Base-by-base conservation (phyloP, 2,113 vertebrate species). In the Odocoileus virginianus region DNA sequence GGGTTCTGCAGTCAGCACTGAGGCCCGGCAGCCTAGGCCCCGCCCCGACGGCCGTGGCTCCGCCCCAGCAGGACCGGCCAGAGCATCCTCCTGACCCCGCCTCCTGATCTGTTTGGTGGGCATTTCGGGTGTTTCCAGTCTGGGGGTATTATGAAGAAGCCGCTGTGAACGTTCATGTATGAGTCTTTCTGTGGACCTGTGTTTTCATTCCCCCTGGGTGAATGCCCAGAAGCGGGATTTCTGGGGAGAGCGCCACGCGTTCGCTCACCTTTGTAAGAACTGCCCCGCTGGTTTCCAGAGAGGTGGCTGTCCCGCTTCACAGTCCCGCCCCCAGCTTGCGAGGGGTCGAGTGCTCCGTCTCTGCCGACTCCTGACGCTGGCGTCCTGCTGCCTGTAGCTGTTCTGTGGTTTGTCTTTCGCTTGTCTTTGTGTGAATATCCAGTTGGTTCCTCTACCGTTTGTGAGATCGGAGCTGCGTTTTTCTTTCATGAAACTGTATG, bases 41-140 rank as follows among this genome's bases (percentile, higher is more conserved):
- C 58, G 1, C 14, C 74, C 43, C 2, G 2, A 0, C 14, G 0
- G 2, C 13, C 25, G 16, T 0, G 7, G 43, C 74, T 16, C 43
- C 15, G 1, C 61, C 61, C 61, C 14, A 1, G 43, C 16, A 50
- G 27, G 19, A 40, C 0, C 0, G 9, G n/a, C 40, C n/a, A 23
- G 21, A 25, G 71, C 47, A 43, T 16, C 61, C 27, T 87, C 58
- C 43, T 23, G 9, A 36, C 8, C 40, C 61, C 3, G 14, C 40
- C 9, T 78, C 13, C 17, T 33, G 4, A n/a, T 5, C 21, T 10
- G 4, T 27, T 3, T 50, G 50, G 45, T 33, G 13, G 36, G 47
- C 45, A 2, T 16, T 45, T 64, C 17, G 3, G 30, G 76, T 95
- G 54, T 55, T 61, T 92, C 52, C 74, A 36, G 1, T 83, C 30